A percentile compares a stretch with the other conserved stretches of the same genome.
Evolutionary conservation across 2,888 invertebrate genomes (phyloP).

Genomic region (Agrochola lychnidis): DNA sequence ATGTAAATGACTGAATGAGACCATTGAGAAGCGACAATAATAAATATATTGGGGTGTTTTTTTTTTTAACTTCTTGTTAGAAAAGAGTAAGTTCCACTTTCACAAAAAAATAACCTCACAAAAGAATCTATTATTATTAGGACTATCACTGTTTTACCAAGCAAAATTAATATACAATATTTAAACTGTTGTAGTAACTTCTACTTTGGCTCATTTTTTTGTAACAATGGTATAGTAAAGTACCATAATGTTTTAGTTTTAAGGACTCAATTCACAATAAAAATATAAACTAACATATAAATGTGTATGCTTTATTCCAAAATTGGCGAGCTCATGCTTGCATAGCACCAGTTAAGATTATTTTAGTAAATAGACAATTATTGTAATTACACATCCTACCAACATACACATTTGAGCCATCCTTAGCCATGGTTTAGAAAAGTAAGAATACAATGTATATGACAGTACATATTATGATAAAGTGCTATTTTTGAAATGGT

Average conservation of each 20-base stretch:
- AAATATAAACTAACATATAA: conserved; percentile 77
- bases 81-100: conserved; percentile 31
- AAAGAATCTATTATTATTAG: conserved; percentile 37
- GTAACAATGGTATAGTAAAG: conserved; percentile 73
- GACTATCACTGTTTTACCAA: conserved; percentile 30
- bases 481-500: conserved; percentile 5
- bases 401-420: conserved; percentile 13
- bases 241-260: conserved; percentile 83
- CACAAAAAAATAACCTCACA: conserved; percentile 26
- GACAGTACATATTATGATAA: background rate
- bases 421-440: conserved; percentile 1
- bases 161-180: conserved; percentile 44
- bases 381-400: conserved; percentile 1
- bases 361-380: conserved; percentile 6
- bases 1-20: conserved; percentile 69
- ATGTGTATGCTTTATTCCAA: conserved; percentile 82
- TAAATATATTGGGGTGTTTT: conserved; percentile 42
- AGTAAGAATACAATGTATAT: background rate
- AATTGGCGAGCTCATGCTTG: conserved; percentile 36
- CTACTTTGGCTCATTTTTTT: conserved; percentile 69
- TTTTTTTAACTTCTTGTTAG: conserved; percentile 24
- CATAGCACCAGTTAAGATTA: conserved; percentile 24
- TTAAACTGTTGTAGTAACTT: conserved; percentile 59
- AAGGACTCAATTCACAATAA: conserved; percentile 85
- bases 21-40: conserved; percentile 68